Evolutionary conservation across 1,140 invertebrate genomes (phyloP).

Genomic region (Nephotettix cincticeps): DNA sequence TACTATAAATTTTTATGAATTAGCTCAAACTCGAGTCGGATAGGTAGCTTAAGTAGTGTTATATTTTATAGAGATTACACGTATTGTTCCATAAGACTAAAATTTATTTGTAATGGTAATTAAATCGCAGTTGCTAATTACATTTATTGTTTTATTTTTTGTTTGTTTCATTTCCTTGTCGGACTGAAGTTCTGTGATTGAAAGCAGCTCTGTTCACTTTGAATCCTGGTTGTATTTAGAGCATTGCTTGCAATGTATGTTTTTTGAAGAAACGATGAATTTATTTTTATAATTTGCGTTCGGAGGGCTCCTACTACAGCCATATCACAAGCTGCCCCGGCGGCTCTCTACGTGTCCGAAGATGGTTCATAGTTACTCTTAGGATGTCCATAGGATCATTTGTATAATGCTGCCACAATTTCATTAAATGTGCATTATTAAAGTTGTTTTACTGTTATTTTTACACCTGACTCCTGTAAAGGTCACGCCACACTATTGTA

Average conservation of each 20-base stretch:
- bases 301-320: background rate
- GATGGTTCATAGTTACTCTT: constrained; percentile 25
- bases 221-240: background rate
- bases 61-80: constrained; percentile 14
- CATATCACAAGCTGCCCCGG: background rate
- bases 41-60: constrained; percentile 19
- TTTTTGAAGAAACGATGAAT: background rate
- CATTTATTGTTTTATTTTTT: background rate
- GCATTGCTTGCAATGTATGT: background rate
- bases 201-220: background rate
- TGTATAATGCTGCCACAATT: constrained; percentile 24
- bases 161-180: background rate
- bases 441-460: background rate
- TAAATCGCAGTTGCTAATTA: background rate
- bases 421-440: constrained; percentile 27
- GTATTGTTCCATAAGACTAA: background rate
- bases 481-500: no score
- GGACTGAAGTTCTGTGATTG: background rate
- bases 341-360: background rate
- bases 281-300: constrained; percentile 2
- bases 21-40: constrained; percentile 15
- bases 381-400: constrained; percentile 5
- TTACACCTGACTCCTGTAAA: background rate
- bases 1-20: constrained; percentile 12
- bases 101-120: background rate